Conservation (phyloP, 2,113 vertebrate species). For the Ictalurus furcatus region DNA sequence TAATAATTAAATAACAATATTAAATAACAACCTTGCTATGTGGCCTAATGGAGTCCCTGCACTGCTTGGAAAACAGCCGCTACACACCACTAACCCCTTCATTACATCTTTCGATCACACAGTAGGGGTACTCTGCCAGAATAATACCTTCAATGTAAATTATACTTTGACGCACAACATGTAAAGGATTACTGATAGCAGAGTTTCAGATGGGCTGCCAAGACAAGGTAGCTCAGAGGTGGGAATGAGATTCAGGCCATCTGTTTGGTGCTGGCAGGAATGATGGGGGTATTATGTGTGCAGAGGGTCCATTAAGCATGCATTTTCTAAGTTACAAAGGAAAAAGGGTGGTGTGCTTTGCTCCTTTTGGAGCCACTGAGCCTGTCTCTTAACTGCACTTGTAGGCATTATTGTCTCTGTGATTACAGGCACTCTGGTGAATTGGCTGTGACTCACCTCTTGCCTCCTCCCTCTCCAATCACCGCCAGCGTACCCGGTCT, state of each 20-base stretch:
- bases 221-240: slow-evolving; percentile 55
- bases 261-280: slow-evolving; percentile 57
- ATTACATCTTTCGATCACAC: slow-evolving; percentile 16
- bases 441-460: slow-evolving; percentile 40
- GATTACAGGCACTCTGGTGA: slow-evolving; percentile 53
- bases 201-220: slow-evolving; percentile 57
- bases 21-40: slow-evolving; percentile 23
- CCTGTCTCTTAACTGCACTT: slow-evolving; percentile 54
- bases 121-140: slow-evolving; percentile 30
- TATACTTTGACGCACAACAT: slow-evolving; percentile 46
- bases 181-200: slow-evolving; percentile 57
- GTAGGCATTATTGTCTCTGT: slow-evolving; percentile 55
- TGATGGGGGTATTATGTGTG: slow-evolving; percentile 58
- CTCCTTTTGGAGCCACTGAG: slow-evolving; percentile 28
- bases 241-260: slow-evolving; percentile 61
- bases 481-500: slow-evolving; percentile 9
- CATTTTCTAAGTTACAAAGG: slow-evolving; percentile 55
- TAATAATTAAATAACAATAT: slow-evolving; percentile 43
- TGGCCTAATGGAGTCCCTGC: slow-evolving; percentile 41
- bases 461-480: slow-evolving; percentile 45
- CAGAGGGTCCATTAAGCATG: slow-evolving; percentile 55
- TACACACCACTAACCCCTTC: slow-evolving; percentile 18
- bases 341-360: slow-evolving; percentile 39
- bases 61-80: neutral
- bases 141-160: slow-evolving; percentile 56